Percentiles rank a stretch among this genome's conserved stretches.
Conservation (phyloP, 2,113 vertebrate genomes). For the Danio rerio region GRCz12tu NC_133177.1:29391501-29392000, state of each 20-base stretch:
- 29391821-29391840: background rate
- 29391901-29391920: background rate
- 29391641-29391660: background rate
- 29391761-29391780: constrained; percentile 43
- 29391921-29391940: no score
- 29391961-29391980: background rate
- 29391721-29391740: constrained; percentile 50
- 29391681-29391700: constrained; percentile 43
- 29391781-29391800: background rate
- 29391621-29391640: background rate
- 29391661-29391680: constrained; percentile 15
- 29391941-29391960: background rate
- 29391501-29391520: background rate
- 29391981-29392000: constrained; percentile 1
- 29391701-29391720: constrained; percentile 43
- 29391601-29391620: background rate
- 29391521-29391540: background rate
- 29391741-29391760: constrained; percentile 47
- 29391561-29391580: constrained; percentile 7
- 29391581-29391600: constrained; percentile 19
- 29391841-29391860: background rate
- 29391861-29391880: background rate
- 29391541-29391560: background rate
- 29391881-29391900: background rate
- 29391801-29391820: constrained; percentile 22